Conservation (phyloP, 2,888 invertebrate species). For the Gandaritis pyraliata region DNA sequence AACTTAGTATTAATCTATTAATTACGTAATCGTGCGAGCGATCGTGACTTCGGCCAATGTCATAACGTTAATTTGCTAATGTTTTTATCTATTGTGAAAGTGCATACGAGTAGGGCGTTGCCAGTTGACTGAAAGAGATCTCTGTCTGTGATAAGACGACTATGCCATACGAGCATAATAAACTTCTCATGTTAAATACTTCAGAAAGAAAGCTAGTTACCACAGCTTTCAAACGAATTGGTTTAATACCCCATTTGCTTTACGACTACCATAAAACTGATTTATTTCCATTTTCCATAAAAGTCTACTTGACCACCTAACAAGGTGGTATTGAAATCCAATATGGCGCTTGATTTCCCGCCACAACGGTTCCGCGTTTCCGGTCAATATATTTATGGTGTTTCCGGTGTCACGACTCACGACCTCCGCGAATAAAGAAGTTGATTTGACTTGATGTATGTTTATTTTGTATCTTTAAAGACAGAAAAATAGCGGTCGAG, state of each 20-base stretch:
- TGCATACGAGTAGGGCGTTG: conserved; percentile 15
- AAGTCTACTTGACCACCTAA: conserved; percentile 24
- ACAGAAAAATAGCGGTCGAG: too few relatives aligned
- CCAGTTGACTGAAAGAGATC: conserved; percentile 7
- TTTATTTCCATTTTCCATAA: conserved; percentile 31
- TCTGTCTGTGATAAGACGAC: neutral
- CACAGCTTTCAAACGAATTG: conserved; percentile 9
- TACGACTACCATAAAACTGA: conserved; percentile 28
- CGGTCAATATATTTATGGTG: conserved; percentile 53
- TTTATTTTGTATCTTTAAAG: neutral
- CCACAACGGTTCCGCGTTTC: conserved; percentile 49
- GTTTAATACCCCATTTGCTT: conserved; percentile 15
- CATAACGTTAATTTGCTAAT: conserved; percentile 20
- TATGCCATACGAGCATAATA: neutral
- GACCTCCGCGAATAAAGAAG: conserved; percentile 40
- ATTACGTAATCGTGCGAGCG: conserved; percentile 16
- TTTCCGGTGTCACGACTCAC: conserved; percentile 49
- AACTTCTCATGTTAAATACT: conserved; percentile 1
- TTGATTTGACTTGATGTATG: conserved; percentile 24
- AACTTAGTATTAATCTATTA: conserved; percentile 3
- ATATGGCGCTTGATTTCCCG: conserved; percentile 58
- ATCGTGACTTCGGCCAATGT: conserved; percentile 25
- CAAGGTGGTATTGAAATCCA: conserved; percentile 33
- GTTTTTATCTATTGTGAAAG: conserved; percentile 23
- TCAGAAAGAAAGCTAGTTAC: conserved; percentile 16